A percentile compares a stretch with the other conserved stretches of the same genome.
Evolutionary conservation across 2,113 vertebrate species (phyloP).

Genomic region (Cichladusa arquata): DNA sequence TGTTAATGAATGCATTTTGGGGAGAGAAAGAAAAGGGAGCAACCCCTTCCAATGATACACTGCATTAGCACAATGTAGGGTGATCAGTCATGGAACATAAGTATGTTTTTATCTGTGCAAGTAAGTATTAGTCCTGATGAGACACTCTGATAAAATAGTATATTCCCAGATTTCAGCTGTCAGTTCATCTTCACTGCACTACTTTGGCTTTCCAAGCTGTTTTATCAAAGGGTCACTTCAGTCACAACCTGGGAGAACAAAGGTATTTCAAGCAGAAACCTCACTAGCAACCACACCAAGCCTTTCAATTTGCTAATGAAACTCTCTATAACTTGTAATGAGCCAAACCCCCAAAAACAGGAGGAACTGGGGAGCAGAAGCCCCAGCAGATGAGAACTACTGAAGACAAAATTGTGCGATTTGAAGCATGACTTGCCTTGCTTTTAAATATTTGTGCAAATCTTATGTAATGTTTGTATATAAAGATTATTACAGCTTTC

Average conservation of each 20-base stretch:
- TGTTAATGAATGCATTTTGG: neutral
- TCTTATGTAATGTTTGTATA: slow-evolving; percentile 40
- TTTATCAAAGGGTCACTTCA: neutral
- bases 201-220: neutral
- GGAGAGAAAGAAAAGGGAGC: neutral
- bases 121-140: neutral
- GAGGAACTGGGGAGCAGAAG: neutral
- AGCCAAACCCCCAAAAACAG: neutral
- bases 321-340: neutral
- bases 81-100: neutral
- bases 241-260: neutral
- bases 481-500: slow-evolving; percentile 60
- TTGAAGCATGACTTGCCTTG: slow-evolving; percentile 48
- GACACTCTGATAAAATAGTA: neutral
- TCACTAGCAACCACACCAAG: neutral
- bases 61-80: neutral
- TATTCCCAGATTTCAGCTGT: neutral
- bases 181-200: neutral
- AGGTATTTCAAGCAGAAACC: neutral
- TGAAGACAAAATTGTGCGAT: slow-evolving; percentile 28
- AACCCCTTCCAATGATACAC: neutral
- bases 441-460: slow-evolving; percentile 79
- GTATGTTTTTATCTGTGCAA: neutral
- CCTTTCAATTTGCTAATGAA: neutral
- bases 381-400: neutral